A percentile compares a stretch with the other conserved stretches of the same genome.
Evolutionary conservation across 2,113 vertebrate genomes (phyloP).

Genomic region (Megalops atlanticus): DNA sequence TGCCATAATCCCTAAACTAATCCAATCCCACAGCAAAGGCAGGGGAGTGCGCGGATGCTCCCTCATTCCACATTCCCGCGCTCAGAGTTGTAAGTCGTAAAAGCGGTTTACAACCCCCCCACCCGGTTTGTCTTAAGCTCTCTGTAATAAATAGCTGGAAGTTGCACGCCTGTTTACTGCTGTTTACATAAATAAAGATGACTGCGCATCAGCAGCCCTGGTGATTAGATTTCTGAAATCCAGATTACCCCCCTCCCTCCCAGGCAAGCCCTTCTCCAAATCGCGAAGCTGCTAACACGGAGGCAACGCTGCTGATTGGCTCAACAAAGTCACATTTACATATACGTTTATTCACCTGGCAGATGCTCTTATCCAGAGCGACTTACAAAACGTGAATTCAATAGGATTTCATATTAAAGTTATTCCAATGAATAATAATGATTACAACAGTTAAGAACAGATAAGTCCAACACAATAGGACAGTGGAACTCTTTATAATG

Average conservation of each 20-base stretch:
- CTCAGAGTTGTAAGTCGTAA: slow-evolving; percentile 8
- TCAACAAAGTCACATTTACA: neutral
- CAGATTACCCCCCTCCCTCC: slow-evolving; percentile 14
- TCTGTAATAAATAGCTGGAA: slow-evolving; percentile 10
- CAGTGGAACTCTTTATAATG: too few relatives aligned
- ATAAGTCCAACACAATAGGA: too few relatives aligned
- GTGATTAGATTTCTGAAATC: slow-evolving; percentile 24
- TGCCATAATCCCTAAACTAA: slow-evolving; percentile 26
- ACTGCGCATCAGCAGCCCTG: slow-evolving; percentile 6
- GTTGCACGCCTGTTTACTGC: slow-evolving; percentile 4
- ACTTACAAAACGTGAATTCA: too few relatives aligned
- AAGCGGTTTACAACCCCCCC: slow-evolving; percentile 1
- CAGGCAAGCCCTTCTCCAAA: neutral
- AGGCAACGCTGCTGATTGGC: neutral
- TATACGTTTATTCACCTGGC: too few relatives aligned
- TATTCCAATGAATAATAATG: neutral
- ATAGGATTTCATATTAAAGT: too few relatives aligned
- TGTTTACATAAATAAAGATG: slow-evolving; percentile 21
- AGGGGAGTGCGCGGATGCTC: slow-evolving; percentile 7
- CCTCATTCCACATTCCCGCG: neutral
- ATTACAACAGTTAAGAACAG: neutral
- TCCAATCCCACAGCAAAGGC: slow-evolving; percentile 15
- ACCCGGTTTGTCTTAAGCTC: slow-evolving; percentile 13
- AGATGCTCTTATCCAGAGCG: too few relatives aligned
- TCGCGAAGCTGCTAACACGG: neutral